Percentiles rank a stretch among this genome's conserved stretches.
These are phyloP conservation scores for Anthrax anthrax DNA, from an alignment of 2,888 invertebrate species.

Conservation along the genomic window DNA sequence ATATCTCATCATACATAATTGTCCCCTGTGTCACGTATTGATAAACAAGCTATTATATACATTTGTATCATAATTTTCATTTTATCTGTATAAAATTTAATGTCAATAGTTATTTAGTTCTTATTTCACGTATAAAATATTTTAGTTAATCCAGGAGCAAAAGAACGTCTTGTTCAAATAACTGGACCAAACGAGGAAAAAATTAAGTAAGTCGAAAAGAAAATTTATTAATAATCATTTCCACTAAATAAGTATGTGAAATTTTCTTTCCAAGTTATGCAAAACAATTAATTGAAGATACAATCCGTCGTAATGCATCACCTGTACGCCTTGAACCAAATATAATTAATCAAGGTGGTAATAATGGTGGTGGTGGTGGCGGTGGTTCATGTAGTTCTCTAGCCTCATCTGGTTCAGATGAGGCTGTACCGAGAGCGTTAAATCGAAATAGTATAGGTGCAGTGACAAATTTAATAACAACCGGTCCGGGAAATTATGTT, in stretches of 20 bases:
- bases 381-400: constrained; percentile 64
- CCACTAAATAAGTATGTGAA: too few species aligned
- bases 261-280: constrained; percentile 64
- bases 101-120: too few species aligned
- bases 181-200: constrained; percentile 88
- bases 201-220: constrained; percentile 53
- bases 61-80: too few species aligned
- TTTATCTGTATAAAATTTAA: too few species aligned
- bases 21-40: too few species aligned
- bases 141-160: constrained; percentile 83
- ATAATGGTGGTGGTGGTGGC: constrained; percentile 31
- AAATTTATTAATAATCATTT: too few species aligned
- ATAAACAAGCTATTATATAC: too few species aligned
- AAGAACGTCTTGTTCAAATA: constrained; percentile 89
- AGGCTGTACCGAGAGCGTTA: constrained; percentile 25
- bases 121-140: too few species aligned
- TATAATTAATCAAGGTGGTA: constrained; percentile 30
- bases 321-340: constrained; percentile 60
- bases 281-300: constrained; percentile 86
- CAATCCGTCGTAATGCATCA: constrained; percentile 87
- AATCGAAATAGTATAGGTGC: constrained; percentile 18
- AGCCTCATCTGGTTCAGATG: constrained; percentile 55
- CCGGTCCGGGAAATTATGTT: constrained; percentile 14
- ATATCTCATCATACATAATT: too few species aligned
- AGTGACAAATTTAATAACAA: constrained; percentile 14